phyloP scores from a whole-genome alignment of 37 sponge, comb jelly and placozoan genomes.

The Cladorhizidae sp. region DNA sequence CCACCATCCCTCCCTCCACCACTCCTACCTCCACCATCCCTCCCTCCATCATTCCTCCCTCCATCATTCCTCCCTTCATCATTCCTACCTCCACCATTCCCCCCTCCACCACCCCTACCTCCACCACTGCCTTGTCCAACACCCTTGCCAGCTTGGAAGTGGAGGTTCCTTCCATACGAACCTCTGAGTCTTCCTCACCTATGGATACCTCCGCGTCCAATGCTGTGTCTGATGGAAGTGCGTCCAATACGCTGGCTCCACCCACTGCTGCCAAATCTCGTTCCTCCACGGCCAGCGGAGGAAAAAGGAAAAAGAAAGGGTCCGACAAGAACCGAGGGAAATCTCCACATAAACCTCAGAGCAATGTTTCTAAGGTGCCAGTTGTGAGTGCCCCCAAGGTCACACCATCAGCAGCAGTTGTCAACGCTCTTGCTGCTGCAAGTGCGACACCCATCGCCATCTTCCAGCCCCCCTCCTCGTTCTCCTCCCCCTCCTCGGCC shows the following conservation, averaged over 20 bases:
- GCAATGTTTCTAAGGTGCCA: neutral
- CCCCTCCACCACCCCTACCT: neutral
- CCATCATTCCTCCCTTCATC: too few species aligned
- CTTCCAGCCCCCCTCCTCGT: neutral
- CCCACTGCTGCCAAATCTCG: neutral
- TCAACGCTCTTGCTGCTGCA: neutral
- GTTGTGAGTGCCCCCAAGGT: neutral
- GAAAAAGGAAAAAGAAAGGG: slow-evolving; percentile 9
- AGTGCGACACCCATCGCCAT: slow-evolving; percentile 1
- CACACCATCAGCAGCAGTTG: neutral
- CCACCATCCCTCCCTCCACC: neutral
- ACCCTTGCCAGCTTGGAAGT: neutral
- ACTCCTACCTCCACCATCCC: neutral
- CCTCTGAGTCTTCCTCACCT: slow-evolving; percentile 1
- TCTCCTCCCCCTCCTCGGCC: neutral
- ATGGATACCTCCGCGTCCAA: neutral
- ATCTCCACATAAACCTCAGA: slow-evolving; percentile 6
- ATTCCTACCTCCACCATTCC: neutral
- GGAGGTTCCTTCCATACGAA: neutral
- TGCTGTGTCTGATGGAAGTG: neutral
- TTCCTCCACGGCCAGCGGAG: neutral
- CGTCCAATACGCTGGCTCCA: neutral
- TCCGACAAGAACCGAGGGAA: neutral
- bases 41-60: too few species aligned
- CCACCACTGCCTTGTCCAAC: neutral